Conservation (phyloP, 2,797 vertebrate species). For the Sebastes goodei region DNA sequence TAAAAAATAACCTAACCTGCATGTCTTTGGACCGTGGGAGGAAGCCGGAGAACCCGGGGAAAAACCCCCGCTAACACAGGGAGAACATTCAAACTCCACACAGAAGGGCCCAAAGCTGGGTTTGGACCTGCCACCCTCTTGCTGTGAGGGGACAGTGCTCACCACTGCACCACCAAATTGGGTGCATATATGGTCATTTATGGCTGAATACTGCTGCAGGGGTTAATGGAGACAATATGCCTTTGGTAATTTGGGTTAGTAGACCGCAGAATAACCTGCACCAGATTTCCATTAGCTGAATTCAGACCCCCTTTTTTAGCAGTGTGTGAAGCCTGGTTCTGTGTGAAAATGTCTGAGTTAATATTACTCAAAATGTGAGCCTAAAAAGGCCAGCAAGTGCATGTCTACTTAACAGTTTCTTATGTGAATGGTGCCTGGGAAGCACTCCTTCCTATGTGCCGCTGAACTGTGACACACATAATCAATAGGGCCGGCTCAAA, state of each 20-base stretch:
- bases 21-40: too few relatives aligned
- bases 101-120: too few relatives aligned
- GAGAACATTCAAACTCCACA: too few relatives aligned
- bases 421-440: not conserved
- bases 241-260: not conserved
- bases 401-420: not conserved
- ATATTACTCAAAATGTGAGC: not conserved
- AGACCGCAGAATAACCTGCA: not conserved
- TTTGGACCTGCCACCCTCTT: too few relatives aligned
- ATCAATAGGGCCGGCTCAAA: slow-evolving; percentile 20
- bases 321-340: not conserved
- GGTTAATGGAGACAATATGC: not conserved
- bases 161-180: too few relatives aligned
- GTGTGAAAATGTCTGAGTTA: not conserved
- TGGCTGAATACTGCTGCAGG: not conserved
- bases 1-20: too few relatives aligned
- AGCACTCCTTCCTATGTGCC: not conserved
- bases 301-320: not conserved
- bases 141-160: too few relatives aligned
- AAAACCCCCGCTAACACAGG: too few relatives aligned
- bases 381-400: not conserved
- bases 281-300: not conserved
- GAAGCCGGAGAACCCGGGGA: too few relatives aligned
- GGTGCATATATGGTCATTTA: not conserved
- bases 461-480: not conserved